phyloP scores from a whole-genome alignment of 2,797 vertebrate genomes.

The Buceros bicornis region DNA sequence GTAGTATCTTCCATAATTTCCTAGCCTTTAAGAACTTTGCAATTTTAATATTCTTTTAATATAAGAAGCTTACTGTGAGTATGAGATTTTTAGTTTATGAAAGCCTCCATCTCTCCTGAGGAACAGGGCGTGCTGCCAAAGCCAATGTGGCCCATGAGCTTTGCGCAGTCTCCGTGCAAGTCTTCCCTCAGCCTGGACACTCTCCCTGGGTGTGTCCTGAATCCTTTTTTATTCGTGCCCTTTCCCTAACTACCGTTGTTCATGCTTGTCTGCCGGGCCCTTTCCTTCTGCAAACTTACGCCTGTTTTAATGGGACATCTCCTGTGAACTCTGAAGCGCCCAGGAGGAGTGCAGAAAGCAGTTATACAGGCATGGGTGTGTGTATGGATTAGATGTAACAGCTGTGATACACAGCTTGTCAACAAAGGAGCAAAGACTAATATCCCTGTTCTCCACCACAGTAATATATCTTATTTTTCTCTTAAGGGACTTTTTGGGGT shows the following conservation, averaged over 20 bases:
- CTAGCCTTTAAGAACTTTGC: background rate
- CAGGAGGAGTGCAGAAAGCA: background rate
- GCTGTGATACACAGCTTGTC: background rate
- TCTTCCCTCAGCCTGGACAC: rapidly evolving
- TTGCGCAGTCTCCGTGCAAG: background rate
- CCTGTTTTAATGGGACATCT: background rate
- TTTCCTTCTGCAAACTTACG: background rate
- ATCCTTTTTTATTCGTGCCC: background rate
- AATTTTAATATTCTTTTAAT: background rate
- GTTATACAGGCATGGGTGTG: background rate
- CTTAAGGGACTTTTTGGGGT: background rate
- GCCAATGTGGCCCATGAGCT: rapidly evolving
- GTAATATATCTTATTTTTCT: background rate
- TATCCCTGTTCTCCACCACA: background rate
- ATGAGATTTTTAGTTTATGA: background rate
- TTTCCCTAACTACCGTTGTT: background rate
- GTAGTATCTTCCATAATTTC: background rate
- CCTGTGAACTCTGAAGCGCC: background rate
- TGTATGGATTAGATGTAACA: background rate
- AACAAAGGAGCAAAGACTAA: background rate
- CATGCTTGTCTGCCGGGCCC: background rate
- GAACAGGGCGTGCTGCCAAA: rapidly evolving
- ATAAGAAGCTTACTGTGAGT: background rate
- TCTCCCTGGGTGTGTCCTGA: background rate
- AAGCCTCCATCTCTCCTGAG: background rate